Evolutionary conservation across 2,888 invertebrate genomes (phyloP).

Genomic region (Harpalus rufipes): DNA sequence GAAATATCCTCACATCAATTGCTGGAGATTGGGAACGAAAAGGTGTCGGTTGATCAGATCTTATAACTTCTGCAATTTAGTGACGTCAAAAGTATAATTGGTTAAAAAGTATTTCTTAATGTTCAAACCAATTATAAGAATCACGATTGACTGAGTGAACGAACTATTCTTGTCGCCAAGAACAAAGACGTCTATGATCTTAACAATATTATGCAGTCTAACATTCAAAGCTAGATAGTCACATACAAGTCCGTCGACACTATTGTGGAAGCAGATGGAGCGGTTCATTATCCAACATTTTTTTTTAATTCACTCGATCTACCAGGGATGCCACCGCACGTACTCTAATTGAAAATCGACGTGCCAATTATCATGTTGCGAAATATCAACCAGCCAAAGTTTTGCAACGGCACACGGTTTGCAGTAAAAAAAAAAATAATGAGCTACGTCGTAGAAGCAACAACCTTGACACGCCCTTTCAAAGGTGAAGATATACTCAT

Average conservation of each 20-base stretch:
- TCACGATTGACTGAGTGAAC: conserved; percentile 70
- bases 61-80: conserved; percentile 70
- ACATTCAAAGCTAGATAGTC: no score
- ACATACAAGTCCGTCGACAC: no score
- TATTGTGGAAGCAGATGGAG: conserved; percentile 65
- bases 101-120: conserved; percentile 72
- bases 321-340: conserved; percentile 56
- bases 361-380: conserved; percentile 62
- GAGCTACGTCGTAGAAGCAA: conserved; percentile 68
- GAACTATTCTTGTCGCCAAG: conserved; percentile 73
- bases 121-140: conserved; percentile 71
- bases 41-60: conserved; percentile 70
- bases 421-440: conserved; percentile 26
- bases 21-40: conserved; percentile 71
- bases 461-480: conserved; percentile 68
- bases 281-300: conserved; percentile 58
- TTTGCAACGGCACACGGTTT: conserved; percentile 45
- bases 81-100: conserved; percentile 69
- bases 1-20: conserved; percentile 64
- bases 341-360: conserved; percentile 67
- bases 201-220: conserved; percentile 41
- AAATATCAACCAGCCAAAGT: conserved; percentile 65
- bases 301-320: conserved; percentile 68
- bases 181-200: conserved; percentile 71
- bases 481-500: conserved; percentile 64